Evolutionary conservation across 2,888 invertebrate genomes (phyloP), one percentile per base, ranked within the genome.

Genomic region (Philopedon plagiatum): DNA sequence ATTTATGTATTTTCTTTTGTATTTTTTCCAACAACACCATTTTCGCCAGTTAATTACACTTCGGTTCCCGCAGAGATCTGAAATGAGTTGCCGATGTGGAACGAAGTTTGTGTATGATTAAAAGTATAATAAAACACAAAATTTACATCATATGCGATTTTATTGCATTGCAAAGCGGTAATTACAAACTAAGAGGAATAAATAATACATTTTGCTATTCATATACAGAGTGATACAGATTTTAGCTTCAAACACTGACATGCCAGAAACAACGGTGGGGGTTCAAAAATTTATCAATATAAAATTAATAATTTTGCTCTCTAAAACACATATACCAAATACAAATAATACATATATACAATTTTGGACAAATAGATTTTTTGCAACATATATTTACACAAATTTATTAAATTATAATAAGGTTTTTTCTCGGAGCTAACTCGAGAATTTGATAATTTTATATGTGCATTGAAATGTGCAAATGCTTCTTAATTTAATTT

Each of bases 171-270:
- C 73, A 73, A 71, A 73, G 73, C 73, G 66, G 61, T 73, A 69
- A 73, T 73, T 73, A 73, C 69, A 68, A 73, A 73, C 69, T 69
- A 73, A 73, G 65, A 70, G 65, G 69, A 73, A 73, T 73, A 73
- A 73, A 73, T 73, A 73, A 73, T 73, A 73, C 73, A 69, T 73
- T 73, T 73, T 73, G 73, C 73, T 73, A 73, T 73, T n/a, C 69
- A 73, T 73, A 69, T 73, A 73, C 73, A 73, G 65, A 64, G 71
- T 71, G 71, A 69, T 65, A 70, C 46, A 69, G 65, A 64, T 66
- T 72, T 69, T 64, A 37, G 39, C 49, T 51, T 51, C 57, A 72
- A 75, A 71, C 69, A 75, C 61, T 75, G 71, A 71, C 68, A 75
- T 64, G 41, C 58, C 58, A 69, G 69, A 72, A 75, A 75, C 51